Conservation (phyloP, 53 echinoderm and acorn worm species). For the Temnopleurus reevesii region DNA sequence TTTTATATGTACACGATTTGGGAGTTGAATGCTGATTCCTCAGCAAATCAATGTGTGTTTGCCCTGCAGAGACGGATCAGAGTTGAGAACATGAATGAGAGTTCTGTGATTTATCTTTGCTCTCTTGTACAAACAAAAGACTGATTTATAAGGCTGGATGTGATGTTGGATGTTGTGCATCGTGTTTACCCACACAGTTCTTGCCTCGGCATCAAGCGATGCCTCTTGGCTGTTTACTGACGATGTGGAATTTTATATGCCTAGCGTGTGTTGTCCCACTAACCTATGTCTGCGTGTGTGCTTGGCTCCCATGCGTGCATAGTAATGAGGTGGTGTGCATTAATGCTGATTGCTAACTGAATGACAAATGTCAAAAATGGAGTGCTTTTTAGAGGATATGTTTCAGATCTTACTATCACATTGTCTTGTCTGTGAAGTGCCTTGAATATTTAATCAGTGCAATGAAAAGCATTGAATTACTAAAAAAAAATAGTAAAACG, state of each 20-base stretch:
- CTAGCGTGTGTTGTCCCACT: neutral
- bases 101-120: constrained; percentile 7
- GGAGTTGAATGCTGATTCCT: no score
- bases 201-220: neutral
- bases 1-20: no score
- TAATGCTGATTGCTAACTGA: neutral
- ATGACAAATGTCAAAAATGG: neutral
- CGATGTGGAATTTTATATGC: constrained; percentile 20
- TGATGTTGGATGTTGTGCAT: neutral
- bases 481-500: no score
- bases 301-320: constrained; percentile 4
- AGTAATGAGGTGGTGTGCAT: constrained; percentile 31
- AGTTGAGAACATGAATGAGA: neutral
- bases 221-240: neutral
- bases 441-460: no score
- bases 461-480: no score
- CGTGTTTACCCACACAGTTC: neutral
- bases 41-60: no score
- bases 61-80: no score
- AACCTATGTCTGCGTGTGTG: neutral
- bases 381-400: neutral
- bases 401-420: no score
- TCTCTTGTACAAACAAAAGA: constrained; percentile 3
- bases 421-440: no score
- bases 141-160: constrained; percentile 28